Evolutionary conservation across 2,888 invertebrate genomes (phyloP).

Genomic region (Drosophila aldrichi): DNA sequence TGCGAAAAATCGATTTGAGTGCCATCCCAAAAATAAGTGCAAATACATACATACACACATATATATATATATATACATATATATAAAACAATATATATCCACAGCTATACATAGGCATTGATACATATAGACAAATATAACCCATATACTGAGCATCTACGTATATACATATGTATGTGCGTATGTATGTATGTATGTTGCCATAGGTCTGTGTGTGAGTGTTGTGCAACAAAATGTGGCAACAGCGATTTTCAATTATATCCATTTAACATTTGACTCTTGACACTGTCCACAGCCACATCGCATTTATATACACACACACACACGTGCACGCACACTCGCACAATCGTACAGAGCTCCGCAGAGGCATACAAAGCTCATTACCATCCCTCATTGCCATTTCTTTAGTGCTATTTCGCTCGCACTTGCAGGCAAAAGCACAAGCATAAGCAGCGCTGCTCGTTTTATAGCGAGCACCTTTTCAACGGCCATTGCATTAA

Average conservation of each 20-base stretch:
- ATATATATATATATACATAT: neutral
- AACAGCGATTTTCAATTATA: conserved; percentile 71
- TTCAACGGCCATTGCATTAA: conserved; percentile 55
- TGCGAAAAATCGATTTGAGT: conserved; percentile 79
- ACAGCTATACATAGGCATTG: conserved; percentile 1
- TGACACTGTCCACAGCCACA: conserved; percentile 54
- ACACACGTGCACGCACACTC: conserved; percentile 11
- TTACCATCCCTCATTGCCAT: conserved; percentile 57
- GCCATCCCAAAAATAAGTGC: conserved; percentile 71
- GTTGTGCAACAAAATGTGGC: conserved; percentile 74
- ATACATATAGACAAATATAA: conserved; percentile 20
- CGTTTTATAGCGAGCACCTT: conserved; percentile 62
- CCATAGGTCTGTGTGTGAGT: conserved; percentile 42
- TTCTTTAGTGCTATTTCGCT: conserved; percentile 34
- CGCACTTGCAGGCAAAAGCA: conserved; percentile 18
- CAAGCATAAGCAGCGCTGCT: conserved; percentile 36
- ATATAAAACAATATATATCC: neutral
- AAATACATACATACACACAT: conserved; percentile 32
- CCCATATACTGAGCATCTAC: conserved; percentile 34
- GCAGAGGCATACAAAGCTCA: conserved; percentile 35
- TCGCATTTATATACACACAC: conserved; percentile 24
- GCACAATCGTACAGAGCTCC: neutral
- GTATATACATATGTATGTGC: neutral
- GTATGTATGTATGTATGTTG: conserved; percentile 29
- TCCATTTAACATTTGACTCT: conserved; percentile 67